Conservation (phyloP, 1,140 invertebrate species). For the Drosophila ficusphila region DNA sequence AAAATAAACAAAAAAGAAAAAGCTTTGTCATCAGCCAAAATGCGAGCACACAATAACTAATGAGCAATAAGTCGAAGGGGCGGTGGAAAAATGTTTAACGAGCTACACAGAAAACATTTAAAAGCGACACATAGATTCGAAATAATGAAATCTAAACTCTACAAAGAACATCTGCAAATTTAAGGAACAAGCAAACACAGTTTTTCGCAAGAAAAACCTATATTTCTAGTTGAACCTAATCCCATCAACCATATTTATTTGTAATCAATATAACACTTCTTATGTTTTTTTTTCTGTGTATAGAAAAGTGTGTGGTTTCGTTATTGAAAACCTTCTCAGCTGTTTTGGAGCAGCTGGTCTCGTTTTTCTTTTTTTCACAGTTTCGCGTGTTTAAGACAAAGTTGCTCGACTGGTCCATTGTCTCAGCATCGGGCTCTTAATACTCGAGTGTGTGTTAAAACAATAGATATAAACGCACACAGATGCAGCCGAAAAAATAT, state of each 20-base stretch:
- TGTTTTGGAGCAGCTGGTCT: slow-evolving; percentile 55
- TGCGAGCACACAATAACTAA: slow-evolving; percentile 34
- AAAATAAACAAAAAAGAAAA: slow-evolving; percentile 4
- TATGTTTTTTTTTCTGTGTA: slow-evolving; percentile 4
- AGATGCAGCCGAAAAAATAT: slow-evolving; percentile 29
- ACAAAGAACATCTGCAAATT: background rate
- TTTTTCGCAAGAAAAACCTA: background rate
- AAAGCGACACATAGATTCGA: background rate
- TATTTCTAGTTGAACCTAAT: too few relatives aligned
- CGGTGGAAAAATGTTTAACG: background rate
- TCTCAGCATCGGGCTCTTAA: slow-evolving; percentile 16
- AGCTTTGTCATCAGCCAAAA: slow-evolving; percentile 30
- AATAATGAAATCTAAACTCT: background rate
- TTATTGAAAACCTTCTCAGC: slow-evolving; percentile 46
- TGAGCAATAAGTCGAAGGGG: slow-evolving; percentile 28
- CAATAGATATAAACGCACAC: slow-evolving; percentile 24
- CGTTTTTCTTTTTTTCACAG: slow-evolving; percentile 43
- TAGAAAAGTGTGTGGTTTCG: slow-evolving; percentile 29
- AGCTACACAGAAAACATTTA: background rate
- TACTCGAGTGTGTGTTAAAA: slow-evolving; percentile 28
- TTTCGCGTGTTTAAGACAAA: slow-evolving; percentile 44
- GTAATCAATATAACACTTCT: background rate
- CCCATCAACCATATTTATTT: too few relatives aligned
- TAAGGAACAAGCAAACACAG: background rate
- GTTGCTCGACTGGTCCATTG: slow-evolving; percentile 71